A percentile compares a stretch with the other conserved stretches of the same genome.
These are phyloP conservation scores for Gambelia wislizenii DNA, from an alignment of 2,797 vertebrate genomes.

Conservation along the genomic window DNA sequence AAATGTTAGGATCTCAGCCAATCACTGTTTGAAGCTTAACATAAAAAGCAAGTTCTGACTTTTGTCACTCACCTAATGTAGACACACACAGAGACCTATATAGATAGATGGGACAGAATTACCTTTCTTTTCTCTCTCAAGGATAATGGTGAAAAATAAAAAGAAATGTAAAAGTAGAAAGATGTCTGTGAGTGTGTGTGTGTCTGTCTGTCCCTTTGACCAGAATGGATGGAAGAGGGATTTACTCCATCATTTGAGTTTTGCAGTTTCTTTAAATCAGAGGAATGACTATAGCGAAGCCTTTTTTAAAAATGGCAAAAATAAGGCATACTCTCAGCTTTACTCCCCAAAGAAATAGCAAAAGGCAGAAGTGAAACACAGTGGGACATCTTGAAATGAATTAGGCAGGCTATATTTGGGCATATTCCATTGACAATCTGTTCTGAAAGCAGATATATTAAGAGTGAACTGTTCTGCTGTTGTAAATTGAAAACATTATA, in stretches of 20 bases:
- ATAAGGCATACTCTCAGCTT: constrained; percentile 66
- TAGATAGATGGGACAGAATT: constrained; percentile 55
- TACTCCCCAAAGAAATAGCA: constrained; percentile 68
- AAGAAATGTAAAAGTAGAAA: constrained; percentile 73
- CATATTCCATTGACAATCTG: constrained; percentile 70
- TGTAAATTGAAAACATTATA: constrained; percentile 71
- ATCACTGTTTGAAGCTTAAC: constrained; percentile 67
- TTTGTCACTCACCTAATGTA: constrained; percentile 60
- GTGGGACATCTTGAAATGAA: constrained; percentile 69
- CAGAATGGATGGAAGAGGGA: constrained; percentile 74
- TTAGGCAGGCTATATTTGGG: constrained; percentile 69
- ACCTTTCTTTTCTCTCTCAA: constrained; percentile 58
- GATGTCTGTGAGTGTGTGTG: constrained; percentile 35
- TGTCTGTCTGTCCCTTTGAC: constrained; percentile 52
- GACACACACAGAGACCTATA: constrained; percentile 24
- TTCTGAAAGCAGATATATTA: constrained; percentile 73
- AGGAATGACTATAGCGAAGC: constrained; percentile 71
- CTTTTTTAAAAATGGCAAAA: constrained; percentile 69
- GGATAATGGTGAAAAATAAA: constrained; percentile 75
- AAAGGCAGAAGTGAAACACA: constrained; percentile 73
- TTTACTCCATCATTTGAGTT: constrained; percentile 75
- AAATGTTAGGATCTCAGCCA: constrained; percentile 67
- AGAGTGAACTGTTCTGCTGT: constrained; percentile 63
- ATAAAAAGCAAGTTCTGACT: constrained; percentile 71
- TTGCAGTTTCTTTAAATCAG: constrained; percentile 73